Conservation (phyloP, 2,888 invertebrate species). For the Apamea epomidion region DNA sequence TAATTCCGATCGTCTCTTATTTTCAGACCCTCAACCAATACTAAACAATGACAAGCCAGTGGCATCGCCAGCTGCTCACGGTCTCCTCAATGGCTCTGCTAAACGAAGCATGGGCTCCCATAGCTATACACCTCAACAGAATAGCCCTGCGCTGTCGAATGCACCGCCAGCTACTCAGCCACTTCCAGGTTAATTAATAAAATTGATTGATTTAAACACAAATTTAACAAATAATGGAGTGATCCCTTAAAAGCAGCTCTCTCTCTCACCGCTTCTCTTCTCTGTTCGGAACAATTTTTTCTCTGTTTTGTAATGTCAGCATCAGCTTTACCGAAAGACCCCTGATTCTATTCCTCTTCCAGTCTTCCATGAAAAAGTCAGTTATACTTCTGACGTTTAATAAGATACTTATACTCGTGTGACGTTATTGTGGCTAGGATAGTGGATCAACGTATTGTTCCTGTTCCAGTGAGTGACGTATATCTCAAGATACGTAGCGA, state of each 20-base stretch:
- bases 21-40: constrained; percentile 75
- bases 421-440: neutral
- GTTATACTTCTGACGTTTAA: neutral
- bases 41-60: constrained; percentile 89
- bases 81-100: constrained; percentile 92
- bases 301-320: neutral
- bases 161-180: constrained; percentile 89
- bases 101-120: constrained; percentile 93
- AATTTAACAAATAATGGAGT: constrained; percentile 14
- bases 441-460: constrained; percentile 27
- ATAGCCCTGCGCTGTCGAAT: constrained; percentile 87
- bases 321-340: neutral
- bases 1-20: too few relatives aligned
- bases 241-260: neutral
- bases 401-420: neutral
- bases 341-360: neutral
- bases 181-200: constrained; percentile 83
- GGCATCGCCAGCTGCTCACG: constrained; percentile 95
- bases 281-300: neutral
- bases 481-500: constrained; percentile 33
- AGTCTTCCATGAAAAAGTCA: neutral
- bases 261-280: neutral
- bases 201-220: neutral
- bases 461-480: constrained; percentile 20
- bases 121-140: constrained; percentile 92